Base-by-base conservation (phyloP, 2,888 invertebrate species). In the Polydrusus tereticollis region DNA sequence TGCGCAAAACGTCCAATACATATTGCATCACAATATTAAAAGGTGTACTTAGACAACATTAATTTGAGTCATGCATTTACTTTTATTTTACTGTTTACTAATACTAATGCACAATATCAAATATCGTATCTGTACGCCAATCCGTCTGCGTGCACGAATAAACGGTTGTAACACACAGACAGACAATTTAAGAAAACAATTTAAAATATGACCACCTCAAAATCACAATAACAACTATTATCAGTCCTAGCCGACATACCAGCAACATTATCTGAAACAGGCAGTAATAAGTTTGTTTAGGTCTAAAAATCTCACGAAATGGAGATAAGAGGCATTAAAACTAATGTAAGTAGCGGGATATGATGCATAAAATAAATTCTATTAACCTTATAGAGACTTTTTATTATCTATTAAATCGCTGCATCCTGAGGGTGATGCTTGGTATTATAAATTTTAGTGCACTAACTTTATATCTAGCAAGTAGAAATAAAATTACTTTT, bases 281-380 rank as follows among this genome's bases (percentile, higher is more conserved):
- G 18, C 18, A 18, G 33, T 29, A 62, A 43, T 62, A 20, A 60
- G 47, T 45, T 18, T 2, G 47, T 33, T 41, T 43, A 60, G 52
- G 52, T 55, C n/a, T 38, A 71, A 70, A 65, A 71, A 59, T 60
- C 36, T 18, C 50, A 21, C 50, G 12, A 68, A 69, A 63, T 68
- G 47, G 12, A 57, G 67, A 68, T 72, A 64, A 64, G 43, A 63
- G 43, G 58, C 64, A 72, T 72, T 72, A 72, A 72, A 72, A 69
- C 68, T 72, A 69, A 72, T 72, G 68, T 72, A 72, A 69, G 29
- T 72, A 72, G 72, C 68, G 72, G 72, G 64, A 72, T 68, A 41
- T 55, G 64, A 69, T 58, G 68, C 68, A 69, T 68, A 72, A 72
- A 68, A 69, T 68, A 63, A 63, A 68, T 68, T 72, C 72, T 72